phyloP scores from a whole-genome alignment of 2,888 invertebrate genomes.

The Eristalis tenax region DNA sequence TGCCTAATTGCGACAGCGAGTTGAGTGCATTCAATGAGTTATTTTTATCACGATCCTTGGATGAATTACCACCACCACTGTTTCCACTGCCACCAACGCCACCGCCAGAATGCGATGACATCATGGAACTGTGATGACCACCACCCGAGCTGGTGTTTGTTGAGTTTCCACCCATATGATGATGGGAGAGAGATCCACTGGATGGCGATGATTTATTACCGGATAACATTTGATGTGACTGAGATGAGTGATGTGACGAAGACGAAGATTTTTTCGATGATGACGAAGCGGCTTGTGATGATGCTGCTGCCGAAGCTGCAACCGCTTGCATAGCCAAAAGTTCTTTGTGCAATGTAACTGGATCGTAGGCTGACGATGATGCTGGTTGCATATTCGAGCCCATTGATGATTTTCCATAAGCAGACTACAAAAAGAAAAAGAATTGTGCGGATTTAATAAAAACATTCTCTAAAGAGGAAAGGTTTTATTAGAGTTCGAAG shows the following conservation, averaged over 20 bases:
- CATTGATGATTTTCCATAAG: slow-evolving; percentile 79
- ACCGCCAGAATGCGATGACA: slow-evolving; percentile 76
- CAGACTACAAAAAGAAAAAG: slow-evolving; percentile 63
- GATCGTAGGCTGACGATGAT: slow-evolving; percentile 80
- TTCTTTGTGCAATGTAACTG: slow-evolving; percentile 81
- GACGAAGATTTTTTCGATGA: slow-evolving; percentile 74
- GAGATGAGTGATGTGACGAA: slow-evolving; percentile 73
- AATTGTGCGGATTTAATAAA: neutral
- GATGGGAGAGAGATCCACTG: slow-evolving; percentile 62
- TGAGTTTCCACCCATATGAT: slow-evolving; percentile 70
- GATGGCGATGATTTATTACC: slow-evolving; percentile 65
- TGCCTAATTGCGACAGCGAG: slow-evolving; percentile 80
- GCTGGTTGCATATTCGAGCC: slow-evolving; percentile 76
- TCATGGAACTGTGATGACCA: slow-evolving; percentile 75
- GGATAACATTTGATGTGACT: slow-evolving; percentile 64
- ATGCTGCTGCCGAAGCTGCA: slow-evolving; percentile 79
- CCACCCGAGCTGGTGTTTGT: slow-evolving; percentile 47
- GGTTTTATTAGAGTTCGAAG: too few relatives aligned
- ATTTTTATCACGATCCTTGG: slow-evolving; percentile 79
- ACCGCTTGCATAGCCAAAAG: slow-evolving; percentile 81
- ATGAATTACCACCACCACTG: slow-evolving; percentile 65
- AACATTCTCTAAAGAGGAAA: too few relatives aligned
- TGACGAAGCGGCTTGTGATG: slow-evolving; percentile 73
- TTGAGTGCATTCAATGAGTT: slow-evolving; percentile 81
- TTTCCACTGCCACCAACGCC: slow-evolving; percentile 37